Conservation (phyloP, 2,797 vertebrate genomes). For the Anolis apletophallus region DNA sequence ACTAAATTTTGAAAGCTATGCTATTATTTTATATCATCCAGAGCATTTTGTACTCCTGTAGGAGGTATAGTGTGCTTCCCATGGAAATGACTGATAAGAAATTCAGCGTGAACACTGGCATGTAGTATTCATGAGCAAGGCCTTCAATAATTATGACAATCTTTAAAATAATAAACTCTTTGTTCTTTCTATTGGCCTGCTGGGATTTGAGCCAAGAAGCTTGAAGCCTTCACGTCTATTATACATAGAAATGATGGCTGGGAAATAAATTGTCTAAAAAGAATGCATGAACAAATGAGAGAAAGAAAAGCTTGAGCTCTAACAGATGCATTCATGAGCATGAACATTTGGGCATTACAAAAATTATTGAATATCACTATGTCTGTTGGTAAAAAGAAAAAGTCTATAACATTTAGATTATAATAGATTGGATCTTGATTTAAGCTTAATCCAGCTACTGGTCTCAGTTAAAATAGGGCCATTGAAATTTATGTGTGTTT, state of each 20-base stretch:
- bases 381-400: background rate
- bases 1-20: background rate
- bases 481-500: no score
- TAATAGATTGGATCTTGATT: background rate
- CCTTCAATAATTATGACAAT: conserved; percentile 28
- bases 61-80: background rate
- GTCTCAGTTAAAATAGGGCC: no score
- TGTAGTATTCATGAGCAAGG: conserved; percentile 23
- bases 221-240: conserved; percentile 8
- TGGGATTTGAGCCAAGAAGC: conserved; percentile 27
- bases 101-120: background rate
- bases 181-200: conserved; percentile 26
- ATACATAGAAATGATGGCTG: conserved; percentile 4
- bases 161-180: conserved; percentile 33
- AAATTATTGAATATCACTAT: background rate
- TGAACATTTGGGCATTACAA: background rate
- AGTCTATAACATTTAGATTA: background rate
- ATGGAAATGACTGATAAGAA: background rate
- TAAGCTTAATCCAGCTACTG: no score
- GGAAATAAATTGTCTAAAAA: conserved; percentile 28
- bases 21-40: conserved; percentile 10
- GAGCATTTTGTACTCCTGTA: conserved; percentile 5
- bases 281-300: background rate
- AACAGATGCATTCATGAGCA: background rate
- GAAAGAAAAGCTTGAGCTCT: background rate